Evolutionary conservation across 2,113 vertebrate species (phyloP), one percentile per base, ranked within the genome.

Genomic region (Tor tambroides): DNA sequence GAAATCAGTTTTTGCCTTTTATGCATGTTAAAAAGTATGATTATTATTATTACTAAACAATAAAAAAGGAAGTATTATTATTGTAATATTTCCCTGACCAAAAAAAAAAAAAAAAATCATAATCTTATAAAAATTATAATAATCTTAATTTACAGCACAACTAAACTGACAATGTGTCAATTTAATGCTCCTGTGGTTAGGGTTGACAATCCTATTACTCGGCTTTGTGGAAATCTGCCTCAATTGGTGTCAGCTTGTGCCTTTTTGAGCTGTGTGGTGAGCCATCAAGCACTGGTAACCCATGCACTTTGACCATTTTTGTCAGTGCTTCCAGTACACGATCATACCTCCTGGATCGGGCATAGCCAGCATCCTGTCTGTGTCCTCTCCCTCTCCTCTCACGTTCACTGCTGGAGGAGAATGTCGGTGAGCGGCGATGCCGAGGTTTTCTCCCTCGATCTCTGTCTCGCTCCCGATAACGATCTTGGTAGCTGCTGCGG

Each of bases 401-500:
- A 87, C 92, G 88, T 82, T 95, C 94, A 56, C 93, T 95, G 88
- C 97, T 98, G 59, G 97, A 97, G 0, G 97, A 97, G 54, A 94
- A 96, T 0, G 97, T 96, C 0, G 96, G 97, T 0, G 97, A 97
- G 93, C 97, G 95, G 90, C 97, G 93, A 65, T 97, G 91, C 67
- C 97, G 94, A 85, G 96, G 96, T 83, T 97, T 96, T 85, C 97
- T 95, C 19, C 96, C 97, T 79, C 97, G 95, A 72, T 97, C 97
- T 82, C 97, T 90, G 93, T 97, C 97, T 71, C 96, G 93, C 82
- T 98, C 96, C 35, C 96, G 93, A 94, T 96, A 98, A 10, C 97
- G 96, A 75, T 98, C 97, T 0, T 96, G 96, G 81, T 95, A 98
- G 93, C 98, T 99, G 88, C 95, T 95, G n/a, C 96, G 95, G 93